Evolutionary conservation across 2,113 vertebrate species (phyloP).

Genomic region (Naja naja): DNA sequence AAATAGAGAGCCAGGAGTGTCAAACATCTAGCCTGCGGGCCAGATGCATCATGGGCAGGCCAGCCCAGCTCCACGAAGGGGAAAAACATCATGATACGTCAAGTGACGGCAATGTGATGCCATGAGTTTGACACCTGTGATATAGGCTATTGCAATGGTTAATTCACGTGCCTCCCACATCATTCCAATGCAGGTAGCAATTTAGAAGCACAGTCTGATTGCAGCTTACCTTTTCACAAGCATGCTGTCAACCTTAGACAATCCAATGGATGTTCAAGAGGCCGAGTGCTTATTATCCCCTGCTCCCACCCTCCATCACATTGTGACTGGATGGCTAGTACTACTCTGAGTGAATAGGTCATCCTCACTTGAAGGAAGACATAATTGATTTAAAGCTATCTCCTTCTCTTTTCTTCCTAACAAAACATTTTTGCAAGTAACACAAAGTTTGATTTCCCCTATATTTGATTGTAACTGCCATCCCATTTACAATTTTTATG

Average conservation of each 20-base stretch:
- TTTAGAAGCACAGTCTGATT: not conserved
- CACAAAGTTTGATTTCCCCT: not conserved
- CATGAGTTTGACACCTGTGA: not conserved
- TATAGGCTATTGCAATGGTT: not conserved
- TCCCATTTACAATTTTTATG: not conserved
- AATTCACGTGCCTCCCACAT: not conserved
- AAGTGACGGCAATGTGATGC: no score
- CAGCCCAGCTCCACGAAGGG: no score
- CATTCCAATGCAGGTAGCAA: not conserved
- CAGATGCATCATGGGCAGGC: no score
- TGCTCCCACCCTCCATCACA: not conserved
- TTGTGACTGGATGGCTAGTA: not conserved
- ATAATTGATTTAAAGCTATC: not conserved
- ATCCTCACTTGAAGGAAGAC: not conserved
- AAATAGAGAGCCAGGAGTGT: not conserved
- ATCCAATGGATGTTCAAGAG: not conserved
- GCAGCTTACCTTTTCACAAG: not conserved
- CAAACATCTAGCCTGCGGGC: no score
- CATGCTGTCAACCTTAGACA: not conserved
- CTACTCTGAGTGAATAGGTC: not conserved
- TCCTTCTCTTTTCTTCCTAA: not conserved
- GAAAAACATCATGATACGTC: no score
- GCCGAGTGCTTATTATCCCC: not conserved
- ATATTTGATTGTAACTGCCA: not conserved
- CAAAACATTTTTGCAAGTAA: not conserved